A percentile compares a stretch with the other conserved stretches of the same genome.
Evolutionary conservation across 2,113 vertebrate genomes (phyloP).

Genomic region (Cryptotis parvus): DNA sequence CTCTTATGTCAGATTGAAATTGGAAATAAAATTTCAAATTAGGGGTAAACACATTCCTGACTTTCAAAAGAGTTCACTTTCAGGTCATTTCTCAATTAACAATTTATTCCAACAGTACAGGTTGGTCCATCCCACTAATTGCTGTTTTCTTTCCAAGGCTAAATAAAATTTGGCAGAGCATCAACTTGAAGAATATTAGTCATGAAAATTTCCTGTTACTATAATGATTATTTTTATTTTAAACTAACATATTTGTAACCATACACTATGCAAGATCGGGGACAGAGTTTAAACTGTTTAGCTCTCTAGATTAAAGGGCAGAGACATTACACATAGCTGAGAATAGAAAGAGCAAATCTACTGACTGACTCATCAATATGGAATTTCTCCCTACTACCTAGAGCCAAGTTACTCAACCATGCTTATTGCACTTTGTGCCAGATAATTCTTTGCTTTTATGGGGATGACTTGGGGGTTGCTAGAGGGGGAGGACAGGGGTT

Average conservation of each 20-base stretch:
- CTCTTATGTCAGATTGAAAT: slow-evolving; percentile 60
- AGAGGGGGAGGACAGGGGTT: not conserved
- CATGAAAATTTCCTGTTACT: not conserved
- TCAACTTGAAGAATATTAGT: slow-evolving; percentile 18
- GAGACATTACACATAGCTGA: not conserved
- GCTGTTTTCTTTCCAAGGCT: slow-evolving; percentile 55
- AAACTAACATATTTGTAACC: not conserved
- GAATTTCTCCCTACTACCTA: not conserved
- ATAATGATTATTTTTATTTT: slow-evolving; percentile 53
- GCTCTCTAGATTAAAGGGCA: not conserved
- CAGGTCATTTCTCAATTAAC: slow-evolving; percentile 68
- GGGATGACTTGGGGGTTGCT: too few species aligned
- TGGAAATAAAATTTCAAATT: slow-evolving; percentile 73
- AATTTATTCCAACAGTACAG: slow-evolving; percentile 60
- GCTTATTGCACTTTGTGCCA: not conserved
- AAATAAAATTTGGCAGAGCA: slow-evolving; percentile 47
- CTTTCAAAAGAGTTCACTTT: slow-evolving; percentile 68
- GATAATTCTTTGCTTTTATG: not conserved
- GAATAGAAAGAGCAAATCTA: not conserved
- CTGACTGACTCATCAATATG: not conserved
- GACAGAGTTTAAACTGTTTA: slow-evolving; percentile 5
- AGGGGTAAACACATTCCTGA: slow-evolving; percentile 65
- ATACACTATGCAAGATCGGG: not conserved
- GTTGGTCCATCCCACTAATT: slow-evolving; percentile 56
- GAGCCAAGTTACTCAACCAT: not conserved